Base-by-base conservation (phyloP, 2,888 invertebrate genomes). In the Tachina lurida region DNA sequence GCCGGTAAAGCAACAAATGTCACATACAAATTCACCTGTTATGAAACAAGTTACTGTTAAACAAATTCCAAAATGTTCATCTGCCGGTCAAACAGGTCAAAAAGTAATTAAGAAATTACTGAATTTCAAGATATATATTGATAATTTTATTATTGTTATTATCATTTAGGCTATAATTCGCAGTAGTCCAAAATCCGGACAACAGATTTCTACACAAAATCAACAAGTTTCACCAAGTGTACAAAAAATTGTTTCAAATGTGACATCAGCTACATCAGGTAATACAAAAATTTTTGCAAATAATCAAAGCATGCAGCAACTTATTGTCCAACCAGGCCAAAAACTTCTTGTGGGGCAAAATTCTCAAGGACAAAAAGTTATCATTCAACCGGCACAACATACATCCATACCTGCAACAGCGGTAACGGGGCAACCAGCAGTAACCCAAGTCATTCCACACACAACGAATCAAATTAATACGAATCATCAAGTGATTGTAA, bases 351-450 rank as follows among this genome's bases (percentile, higher is more conserved):
- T 93, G 15, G 91, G 92, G 2, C 93, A 92, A 84, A 92, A 91
- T 71, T 88, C 91, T 3, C 92, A 93, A 84, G 93, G 93, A 1
- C 93, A 93, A 87, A 93, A 93, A 87, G 91, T 93, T n/a, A 88
- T 93, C 13, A 91, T 93, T 86, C 91, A 92, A 12, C 87, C 91
- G 17, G 70, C 89, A 49, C 91, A 90, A 73, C 91, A 90, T 78
- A 84, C 90, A 71, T 84, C 90, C 15, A 87, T 89, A 43, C 15
- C 62, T 2, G 3, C 58, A 49, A 45, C 89, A 52, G 88, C 89
- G 70, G 67, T 88, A 22, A 52, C 89, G 77, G 87, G 87, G 22
- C 90, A 89, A 52, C 87, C 87, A 47, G 65, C 65, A 19, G 19
- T 83, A 81, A 12, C 75, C 39, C 86, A 87, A 68, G 60, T 58